phyloP scores from a whole-genome alignment of 2,797 vertebrate genomes.

The Limnodromus scolopaceus region DNA sequence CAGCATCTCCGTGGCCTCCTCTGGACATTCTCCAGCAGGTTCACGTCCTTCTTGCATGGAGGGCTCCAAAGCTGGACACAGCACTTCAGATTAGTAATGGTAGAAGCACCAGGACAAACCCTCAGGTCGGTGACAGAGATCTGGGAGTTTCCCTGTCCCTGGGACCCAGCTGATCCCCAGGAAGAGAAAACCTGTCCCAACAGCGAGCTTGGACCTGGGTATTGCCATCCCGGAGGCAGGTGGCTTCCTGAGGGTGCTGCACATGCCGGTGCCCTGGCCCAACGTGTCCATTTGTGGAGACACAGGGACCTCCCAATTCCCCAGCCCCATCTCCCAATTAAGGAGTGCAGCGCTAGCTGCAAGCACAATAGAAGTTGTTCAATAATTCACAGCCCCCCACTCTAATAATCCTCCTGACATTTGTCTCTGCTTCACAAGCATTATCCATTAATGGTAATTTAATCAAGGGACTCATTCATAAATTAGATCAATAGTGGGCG shows the following conservation, averaged over 20 bases:
- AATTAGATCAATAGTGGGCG: not conserved
- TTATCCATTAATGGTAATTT: not conserved
- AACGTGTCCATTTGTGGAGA: not conserved
- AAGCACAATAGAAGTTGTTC: not conserved
- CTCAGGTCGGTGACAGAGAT: not conserved
- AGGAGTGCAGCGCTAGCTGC: not conserved
- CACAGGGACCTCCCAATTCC: not conserved
- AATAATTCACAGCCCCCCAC: not conserved
- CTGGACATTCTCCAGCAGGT: not conserved
- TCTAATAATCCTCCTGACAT: not conserved
- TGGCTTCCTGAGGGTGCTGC: not conserved
- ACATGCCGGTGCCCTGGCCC: not conserved
- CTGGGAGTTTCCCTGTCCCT: not conserved
- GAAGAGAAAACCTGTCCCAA: not conserved
- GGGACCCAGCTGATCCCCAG: accelerated
- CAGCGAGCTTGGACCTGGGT: accelerated
- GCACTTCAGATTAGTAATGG: not conserved
- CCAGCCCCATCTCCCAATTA: not conserved
- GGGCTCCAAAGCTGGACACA: not conserved
- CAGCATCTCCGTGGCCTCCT: not conserved
- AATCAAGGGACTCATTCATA: not conserved
- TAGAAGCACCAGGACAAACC: not conserved
- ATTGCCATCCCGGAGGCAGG: accelerated
- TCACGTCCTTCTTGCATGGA: not conserved
- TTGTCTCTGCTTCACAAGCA: not conserved